A percentile compares a stretch with the other conserved stretches of the same genome.
These are phyloP conservation scores for Petrocephalus sullivani DNA, from an alignment of 2,797 vertebrate genomes.

Conservation along the genomic window DNA sequence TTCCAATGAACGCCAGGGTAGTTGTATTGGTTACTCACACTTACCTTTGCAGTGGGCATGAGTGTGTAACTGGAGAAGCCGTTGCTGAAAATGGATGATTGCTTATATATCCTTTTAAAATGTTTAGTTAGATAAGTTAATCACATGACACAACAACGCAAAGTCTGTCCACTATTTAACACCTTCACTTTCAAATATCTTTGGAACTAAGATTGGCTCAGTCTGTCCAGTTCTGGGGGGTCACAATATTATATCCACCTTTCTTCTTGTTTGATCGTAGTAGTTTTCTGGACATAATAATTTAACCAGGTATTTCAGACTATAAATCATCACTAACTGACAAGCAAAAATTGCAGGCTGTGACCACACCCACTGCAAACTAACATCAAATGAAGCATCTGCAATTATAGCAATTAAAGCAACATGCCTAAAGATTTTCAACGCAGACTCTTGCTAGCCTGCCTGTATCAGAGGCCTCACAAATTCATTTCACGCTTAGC, in stretches of 20 bases:
- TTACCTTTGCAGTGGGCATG: neutral
- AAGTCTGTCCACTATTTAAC: neutral
- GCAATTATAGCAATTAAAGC: neutral
- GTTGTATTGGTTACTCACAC: neutral
- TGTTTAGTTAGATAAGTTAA: neutral
- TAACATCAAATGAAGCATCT: neutral
- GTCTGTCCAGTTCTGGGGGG: neutral
- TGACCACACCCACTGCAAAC: neutral
- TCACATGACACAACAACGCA: neutral
- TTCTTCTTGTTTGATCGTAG: neutral
- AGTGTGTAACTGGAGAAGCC: neutral
- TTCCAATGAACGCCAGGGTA: neutral
- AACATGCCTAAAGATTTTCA: neutral
- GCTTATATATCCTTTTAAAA: neutral
- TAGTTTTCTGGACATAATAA: neutral
- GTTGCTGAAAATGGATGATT: neutral
- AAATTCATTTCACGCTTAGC: neutral
- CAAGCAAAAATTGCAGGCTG: neutral
- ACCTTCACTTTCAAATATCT: neutral
- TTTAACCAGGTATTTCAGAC: neutral
- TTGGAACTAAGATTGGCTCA: neutral
- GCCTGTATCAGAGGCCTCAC: neutral
- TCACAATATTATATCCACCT: neutral
- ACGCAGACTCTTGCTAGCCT: neutral
- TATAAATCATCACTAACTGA: neutral